Conservation (phyloP, 1,140 invertebrate genomes). For the Chironomus striatipennis region DNA sequence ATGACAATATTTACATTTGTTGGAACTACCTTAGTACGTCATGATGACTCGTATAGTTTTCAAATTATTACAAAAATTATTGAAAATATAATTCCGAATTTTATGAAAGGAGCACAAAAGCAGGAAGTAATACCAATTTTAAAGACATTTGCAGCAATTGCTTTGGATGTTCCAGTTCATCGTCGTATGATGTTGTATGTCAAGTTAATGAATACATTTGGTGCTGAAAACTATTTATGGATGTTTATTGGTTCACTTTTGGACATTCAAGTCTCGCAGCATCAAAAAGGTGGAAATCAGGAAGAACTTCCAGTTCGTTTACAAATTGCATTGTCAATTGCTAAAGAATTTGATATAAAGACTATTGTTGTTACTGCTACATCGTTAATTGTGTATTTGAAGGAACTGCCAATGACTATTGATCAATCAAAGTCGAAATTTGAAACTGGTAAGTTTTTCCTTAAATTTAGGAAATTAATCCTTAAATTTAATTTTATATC, state of each 20-base stretch:
- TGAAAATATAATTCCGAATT: constrained; percentile 78
- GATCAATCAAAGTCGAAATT: constrained; percentile 30
- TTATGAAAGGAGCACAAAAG: constrained; percentile 50
- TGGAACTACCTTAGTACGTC: constrained; percentile 78
- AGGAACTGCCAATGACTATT: constrained; percentile 54
- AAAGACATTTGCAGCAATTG: constrained; percentile 81
- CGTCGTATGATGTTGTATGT: constrained; percentile 68
- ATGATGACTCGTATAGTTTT: constrained; percentile 90
- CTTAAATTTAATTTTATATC: constrained; percentile 29
- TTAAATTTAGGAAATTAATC: too few species aligned
- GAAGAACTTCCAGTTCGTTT: constrained; percentile 44
- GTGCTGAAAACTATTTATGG: constrained; percentile 63
- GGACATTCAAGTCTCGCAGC: constrained; percentile 54
- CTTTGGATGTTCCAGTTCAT: constrained; percentile 84
- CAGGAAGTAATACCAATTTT: constrained; percentile 56
- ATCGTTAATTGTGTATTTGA: constrained; percentile 56
- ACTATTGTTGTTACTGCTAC: constrained; percentile 55
- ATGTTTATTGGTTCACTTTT: constrained; percentile 62
- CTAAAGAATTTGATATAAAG: constrained; percentile 53
- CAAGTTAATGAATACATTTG: constrained; percentile 66
- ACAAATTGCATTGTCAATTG: constrained; percentile 60
- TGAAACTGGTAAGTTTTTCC: too few species aligned
- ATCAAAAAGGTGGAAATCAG: constrained; percentile 39
- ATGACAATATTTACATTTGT: constrained; percentile 96
- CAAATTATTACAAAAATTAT: constrained; percentile 86